These are phyloP conservation scores for Chaitophorus viminalis DNA, from an alignment of 2,888 invertebrate genomes.

Conservation along the genomic window DNA sequence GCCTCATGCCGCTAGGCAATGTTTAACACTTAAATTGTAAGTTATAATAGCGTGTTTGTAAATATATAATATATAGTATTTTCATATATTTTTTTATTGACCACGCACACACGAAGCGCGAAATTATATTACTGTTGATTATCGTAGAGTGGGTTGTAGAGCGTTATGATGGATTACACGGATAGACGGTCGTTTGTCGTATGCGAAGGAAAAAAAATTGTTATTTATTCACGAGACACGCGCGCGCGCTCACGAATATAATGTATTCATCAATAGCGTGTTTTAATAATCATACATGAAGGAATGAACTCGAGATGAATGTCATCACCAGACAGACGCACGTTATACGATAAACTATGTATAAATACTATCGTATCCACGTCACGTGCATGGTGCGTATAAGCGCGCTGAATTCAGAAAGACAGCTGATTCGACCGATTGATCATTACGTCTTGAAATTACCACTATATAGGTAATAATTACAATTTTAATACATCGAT, in stretches of 20 bases:
- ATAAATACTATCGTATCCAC: not conserved
- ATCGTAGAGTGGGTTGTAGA: not conserved
- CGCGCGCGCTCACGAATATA: not conserved
- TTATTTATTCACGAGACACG: slow-evolving; percentile 52
- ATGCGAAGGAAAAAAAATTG: not conserved
- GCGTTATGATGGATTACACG: slow-evolving; percentile 45
- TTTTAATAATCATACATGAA: not conserved
- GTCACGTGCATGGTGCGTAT: not conserved
- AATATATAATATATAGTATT: not conserved
- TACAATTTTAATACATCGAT: too few species aligned
- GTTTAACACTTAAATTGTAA: too few species aligned
- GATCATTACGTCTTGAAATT: not conserved
- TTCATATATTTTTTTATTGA: not conserved
- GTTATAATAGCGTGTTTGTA: too few species aligned
- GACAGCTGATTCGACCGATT: not conserved
- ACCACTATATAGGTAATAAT: not conserved
- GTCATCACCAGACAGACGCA: slow-evolving; percentile 25
- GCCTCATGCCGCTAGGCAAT: too few species aligned
- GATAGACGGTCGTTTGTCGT: slow-evolving; percentile 33
- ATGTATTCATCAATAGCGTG: not conserved
- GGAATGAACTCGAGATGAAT: slow-evolving; percentile 14
- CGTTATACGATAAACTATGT: not conserved
- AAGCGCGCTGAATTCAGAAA: not conserved
- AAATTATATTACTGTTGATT: slow-evolving; percentile 35
- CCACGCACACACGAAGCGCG: slow-evolving; percentile 18